Evolutionary conservation across 2,888 invertebrate species (phyloP), one percentile per base, ranked within the genome.

Genomic region (Sisyra terminalis): DNA sequence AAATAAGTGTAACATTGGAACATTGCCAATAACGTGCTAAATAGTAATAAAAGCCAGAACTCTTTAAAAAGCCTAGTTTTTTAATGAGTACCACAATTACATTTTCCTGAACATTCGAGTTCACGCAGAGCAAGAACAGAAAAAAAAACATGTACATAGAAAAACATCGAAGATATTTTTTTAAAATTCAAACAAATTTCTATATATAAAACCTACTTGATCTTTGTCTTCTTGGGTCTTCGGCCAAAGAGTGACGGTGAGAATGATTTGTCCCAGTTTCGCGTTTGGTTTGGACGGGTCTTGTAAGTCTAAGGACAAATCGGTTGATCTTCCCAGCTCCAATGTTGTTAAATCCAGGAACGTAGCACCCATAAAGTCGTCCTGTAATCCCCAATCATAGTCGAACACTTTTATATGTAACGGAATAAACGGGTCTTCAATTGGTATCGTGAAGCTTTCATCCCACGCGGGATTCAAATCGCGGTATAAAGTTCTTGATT

Each of bases 401-500:
- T 97, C 97, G 60, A 87, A 96, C 5, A 96, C 94, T 75, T 92
- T 90, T 46, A 93, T 73, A 51, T 80, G 75, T 37, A 94, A 74
- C 2, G 85, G 80, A 53, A 76, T 74, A 54, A 88, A 89, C 0
- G 90, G 82, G 67, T 94, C 92, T 63, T 92, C 90, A 46, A 93
- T 76, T 37, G 89, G 87, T 51, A 94, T 74, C 7, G 84, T 83
- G 63, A 97, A 93, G 52, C 80, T 82, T 63, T 98, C 97, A 58
- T 98, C 93, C 97, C 97, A 98, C n/a, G 82, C 73, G 1, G 97
- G 97, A 66, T 96, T 96, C 46, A 98, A 71, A 61, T 90, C 93
- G 53, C 93, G 75, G 62, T 87, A 87, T 46, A 98, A 83, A 44
- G 88, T 97, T 57, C 84, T 81, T 51, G 92, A 93, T 67, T 94